phyloP scores from a whole-genome alignment of 2,113 vertebrate species.

The Myrmecophaga tridactyla region DNA sequence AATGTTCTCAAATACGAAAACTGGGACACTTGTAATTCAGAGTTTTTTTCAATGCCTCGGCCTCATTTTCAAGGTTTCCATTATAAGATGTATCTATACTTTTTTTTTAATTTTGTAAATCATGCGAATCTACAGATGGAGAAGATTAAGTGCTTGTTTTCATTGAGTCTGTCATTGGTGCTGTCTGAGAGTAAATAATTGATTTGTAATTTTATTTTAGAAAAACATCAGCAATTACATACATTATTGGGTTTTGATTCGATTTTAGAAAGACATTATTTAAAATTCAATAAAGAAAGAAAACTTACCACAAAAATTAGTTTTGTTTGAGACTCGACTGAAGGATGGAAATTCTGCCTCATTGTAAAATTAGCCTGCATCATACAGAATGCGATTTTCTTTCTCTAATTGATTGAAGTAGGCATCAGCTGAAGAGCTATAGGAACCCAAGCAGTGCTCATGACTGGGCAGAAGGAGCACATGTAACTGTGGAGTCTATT shows the following conservation, averaged over 20 bases:
- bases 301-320: not conserved
- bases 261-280: constrained; percentile 51
- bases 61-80: not conserved
- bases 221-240: constrained; percentile 20
- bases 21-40: not conserved
- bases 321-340: constrained; percentile 50
- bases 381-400: constrained; percentile 16
- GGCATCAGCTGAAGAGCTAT: not conserved
- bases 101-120: constrained; percentile 39
- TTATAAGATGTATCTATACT: not conserved
- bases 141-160: not conserved
- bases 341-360: constrained; percentile 28
- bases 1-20: constrained; percentile 39
- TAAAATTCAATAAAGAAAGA: constrained; percentile 59
- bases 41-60: constrained; percentile 43
- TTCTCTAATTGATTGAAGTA: constrained; percentile 3
- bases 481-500: not conserved
- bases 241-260: constrained; percentile 54
- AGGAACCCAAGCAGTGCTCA: not conserved
- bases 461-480: not conserved
- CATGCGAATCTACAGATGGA: not conserved
- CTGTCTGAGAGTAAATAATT: constrained; percentile 30
- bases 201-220: constrained; percentile 27
- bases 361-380: constrained; percentile 47
- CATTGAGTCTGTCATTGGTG: not conserved